Conservation (phyloP, 2,888 invertebrate genomes). For the Torymus tubicola region DNA sequence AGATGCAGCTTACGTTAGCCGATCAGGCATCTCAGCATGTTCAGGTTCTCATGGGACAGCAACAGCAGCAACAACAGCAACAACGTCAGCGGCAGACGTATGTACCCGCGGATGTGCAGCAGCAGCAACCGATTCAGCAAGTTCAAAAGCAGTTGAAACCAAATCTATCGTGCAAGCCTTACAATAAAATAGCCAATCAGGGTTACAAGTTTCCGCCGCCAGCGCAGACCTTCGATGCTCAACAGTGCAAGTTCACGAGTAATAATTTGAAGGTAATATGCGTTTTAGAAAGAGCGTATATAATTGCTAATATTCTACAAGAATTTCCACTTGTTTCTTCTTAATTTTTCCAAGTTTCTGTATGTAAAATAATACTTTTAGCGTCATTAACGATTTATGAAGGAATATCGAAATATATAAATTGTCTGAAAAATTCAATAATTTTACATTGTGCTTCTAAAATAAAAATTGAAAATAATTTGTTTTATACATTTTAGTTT, state of each 20-base stretch:
- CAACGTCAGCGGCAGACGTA: slow-evolving; percentile 63
- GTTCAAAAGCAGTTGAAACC: slow-evolving; percentile 49
- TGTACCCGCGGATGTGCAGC: slow-evolving; percentile 61
- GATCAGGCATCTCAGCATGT: slow-evolving; percentile 52
- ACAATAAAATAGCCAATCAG: slow-evolving; percentile 44
- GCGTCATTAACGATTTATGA: too few species aligned
- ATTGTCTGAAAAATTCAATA: too few species aligned
- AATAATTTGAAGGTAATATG: slow-evolving; percentile 68
- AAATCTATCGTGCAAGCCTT: slow-evolving; percentile 41
- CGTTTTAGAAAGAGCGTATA: too few species aligned
- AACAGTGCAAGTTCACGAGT: slow-evolving; percentile 71
- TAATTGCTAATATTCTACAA: too few species aligned
- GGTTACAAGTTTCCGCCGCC: slow-evolving; percentile 71
- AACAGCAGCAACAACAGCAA: slow-evolving; percentile 62
- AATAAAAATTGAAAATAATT: too few species aligned
- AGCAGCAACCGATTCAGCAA: slow-evolving; percentile 27
- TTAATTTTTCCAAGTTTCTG: too few species aligned
- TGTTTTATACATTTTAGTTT: too few species aligned
- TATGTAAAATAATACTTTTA: too few species aligned
- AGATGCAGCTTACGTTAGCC: slow-evolving; percentile 59
- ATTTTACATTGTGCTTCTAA: too few species aligned
- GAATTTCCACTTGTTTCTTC: too few species aligned
- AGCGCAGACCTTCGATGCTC: slow-evolving; percentile 66
- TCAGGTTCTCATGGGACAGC: slow-evolving; percentile 61
- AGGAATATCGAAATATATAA: too few species aligned